Evolutionary conservation across 2,113 vertebrate genomes (phyloP).

Genomic region (Grammomys surdaster): DNA sequence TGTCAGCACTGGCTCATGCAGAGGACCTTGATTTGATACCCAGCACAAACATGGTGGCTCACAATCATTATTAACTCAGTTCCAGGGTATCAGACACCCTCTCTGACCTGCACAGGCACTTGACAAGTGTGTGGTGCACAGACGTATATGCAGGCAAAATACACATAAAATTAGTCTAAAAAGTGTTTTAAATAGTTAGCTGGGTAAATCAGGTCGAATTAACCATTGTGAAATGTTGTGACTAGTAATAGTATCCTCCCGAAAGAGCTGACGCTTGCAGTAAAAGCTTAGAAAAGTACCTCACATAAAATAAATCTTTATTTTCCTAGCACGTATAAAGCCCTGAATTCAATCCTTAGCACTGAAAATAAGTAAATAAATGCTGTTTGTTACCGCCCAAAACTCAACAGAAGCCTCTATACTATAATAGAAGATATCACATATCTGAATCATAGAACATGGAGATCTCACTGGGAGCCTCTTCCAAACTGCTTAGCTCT

Average conservation of each 20-base stretch:
- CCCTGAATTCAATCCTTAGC: not conserved
- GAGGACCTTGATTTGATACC: not conserved
- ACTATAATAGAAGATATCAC: not conserved
- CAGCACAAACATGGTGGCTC: not conserved
- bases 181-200: not conserved
- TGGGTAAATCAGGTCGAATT: not conserved
- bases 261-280: not conserved
- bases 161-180: not conserved
- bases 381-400: not conserved
- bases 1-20: not conserved
- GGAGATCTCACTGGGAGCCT: not conserved
- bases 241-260: not conserved
- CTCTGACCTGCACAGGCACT: not conserved
- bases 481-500: not conserved
- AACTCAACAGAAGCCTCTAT: not conserved
- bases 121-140: not conserved
- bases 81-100: not conserved
- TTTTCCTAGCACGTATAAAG: not conserved
- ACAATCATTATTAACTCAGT: not conserved
- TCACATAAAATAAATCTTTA: not conserved
- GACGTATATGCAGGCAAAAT: not conserved
- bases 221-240: not conserved
- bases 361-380: not conserved
- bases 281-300: not conserved
- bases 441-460: not conserved